Conservation (phyloP, 2,797 vertebrate species). For the Myotis vivesi region DNA sequence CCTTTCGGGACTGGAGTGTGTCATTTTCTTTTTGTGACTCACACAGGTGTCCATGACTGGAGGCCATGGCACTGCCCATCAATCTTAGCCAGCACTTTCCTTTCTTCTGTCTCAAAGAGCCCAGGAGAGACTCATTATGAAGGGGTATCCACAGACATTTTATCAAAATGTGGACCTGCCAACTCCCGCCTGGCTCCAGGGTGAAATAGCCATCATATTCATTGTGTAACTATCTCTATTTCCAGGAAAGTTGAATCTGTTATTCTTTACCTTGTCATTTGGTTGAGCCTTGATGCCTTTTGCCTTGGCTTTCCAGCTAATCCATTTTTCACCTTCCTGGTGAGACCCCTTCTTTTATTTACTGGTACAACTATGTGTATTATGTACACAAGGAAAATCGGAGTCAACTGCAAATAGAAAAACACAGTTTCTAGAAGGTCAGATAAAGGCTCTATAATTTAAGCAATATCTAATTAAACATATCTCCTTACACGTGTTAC, state of each 20-base stretch:
- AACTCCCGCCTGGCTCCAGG: background rate
- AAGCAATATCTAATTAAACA: slow-evolving; percentile 66
- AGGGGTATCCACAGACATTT: background rate
- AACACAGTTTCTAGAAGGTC: background rate
- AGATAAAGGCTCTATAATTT: slow-evolving; percentile 50
- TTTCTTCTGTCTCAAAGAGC: background rate
- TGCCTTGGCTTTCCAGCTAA: slow-evolving; percentile 51
- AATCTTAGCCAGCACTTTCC: background rate
- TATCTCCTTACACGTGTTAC: background rate
- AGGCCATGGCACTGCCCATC: background rate
- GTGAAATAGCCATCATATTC: slow-evolving; percentile 25
- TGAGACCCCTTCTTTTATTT: slow-evolving; percentile 57
- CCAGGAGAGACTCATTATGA: slow-evolving; percentile 6
- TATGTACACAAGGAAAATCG: slow-evolving; percentile 19
- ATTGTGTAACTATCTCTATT: slow-evolving; percentile 26
- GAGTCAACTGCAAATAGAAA: slow-evolving; percentile 33
- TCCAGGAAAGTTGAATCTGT: slow-evolving; percentile 34
- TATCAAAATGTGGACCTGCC: background rate
- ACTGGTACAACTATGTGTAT: background rate
- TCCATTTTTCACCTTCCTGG: slow-evolving; percentile 57
- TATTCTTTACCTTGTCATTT: slow-evolving; percentile 53
- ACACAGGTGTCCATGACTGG: accelerated
- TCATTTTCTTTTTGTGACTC: background rate
- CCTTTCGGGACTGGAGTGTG: background rate
- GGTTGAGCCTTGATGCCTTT: slow-evolving; percentile 44